A percentile compares a stretch with the other conserved stretches of the same genome.
These are phyloP conservation scores for Gymnoscopelus braueri DNA, from an alignment of 2,797 vertebrate species.

Conservation along the genomic window DNA sequence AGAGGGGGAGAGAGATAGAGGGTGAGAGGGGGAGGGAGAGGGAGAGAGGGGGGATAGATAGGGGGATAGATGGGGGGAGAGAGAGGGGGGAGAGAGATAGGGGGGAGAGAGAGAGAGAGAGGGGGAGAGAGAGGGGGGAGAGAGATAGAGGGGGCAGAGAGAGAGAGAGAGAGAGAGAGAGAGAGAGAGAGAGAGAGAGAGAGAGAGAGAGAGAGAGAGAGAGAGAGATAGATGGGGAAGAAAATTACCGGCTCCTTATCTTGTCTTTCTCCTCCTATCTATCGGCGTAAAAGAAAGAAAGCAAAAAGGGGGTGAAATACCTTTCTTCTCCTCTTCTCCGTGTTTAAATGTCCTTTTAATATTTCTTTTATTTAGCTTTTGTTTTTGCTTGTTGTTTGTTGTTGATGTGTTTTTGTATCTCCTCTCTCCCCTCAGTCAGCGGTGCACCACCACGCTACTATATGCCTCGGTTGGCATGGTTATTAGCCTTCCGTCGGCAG, in stretches of 20 bases:
- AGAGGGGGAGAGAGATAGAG: constrained; percentile 1
- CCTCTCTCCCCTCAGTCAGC: constrained; percentile 31
- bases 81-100: neutral
- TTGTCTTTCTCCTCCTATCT: constrained; percentile 42
- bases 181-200: constrained; percentile 4
- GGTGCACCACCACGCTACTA: constrained; percentile 22
- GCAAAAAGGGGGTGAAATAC: neutral
- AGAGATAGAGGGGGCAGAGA: neutral
- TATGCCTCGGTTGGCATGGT: constrained; percentile 80
- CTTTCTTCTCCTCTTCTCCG: neutral
- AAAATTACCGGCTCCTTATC: constrained; percentile 61
- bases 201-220: constrained; percentile 12
- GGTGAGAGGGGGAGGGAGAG: neutral
- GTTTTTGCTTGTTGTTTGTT: constrained; percentile 28
- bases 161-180: neutral
- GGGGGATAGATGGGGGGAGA: constrained; percentile 5
- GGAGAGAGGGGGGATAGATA: neutral
- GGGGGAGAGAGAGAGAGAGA: constrained; percentile 4
- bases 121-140: neutral
- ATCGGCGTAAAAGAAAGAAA: constrained; percentile 31
- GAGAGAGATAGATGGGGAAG: constrained; percentile 2
- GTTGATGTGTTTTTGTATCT: constrained; percentile 11
- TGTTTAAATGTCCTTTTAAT: too few relatives aligned
- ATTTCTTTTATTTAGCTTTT: neutral
- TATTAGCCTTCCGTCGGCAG: constrained; percentile 78